phyloP scores from a whole-genome alignment of 2,888 invertebrate genomes.

The Tetragonula carbonaria region DNA sequence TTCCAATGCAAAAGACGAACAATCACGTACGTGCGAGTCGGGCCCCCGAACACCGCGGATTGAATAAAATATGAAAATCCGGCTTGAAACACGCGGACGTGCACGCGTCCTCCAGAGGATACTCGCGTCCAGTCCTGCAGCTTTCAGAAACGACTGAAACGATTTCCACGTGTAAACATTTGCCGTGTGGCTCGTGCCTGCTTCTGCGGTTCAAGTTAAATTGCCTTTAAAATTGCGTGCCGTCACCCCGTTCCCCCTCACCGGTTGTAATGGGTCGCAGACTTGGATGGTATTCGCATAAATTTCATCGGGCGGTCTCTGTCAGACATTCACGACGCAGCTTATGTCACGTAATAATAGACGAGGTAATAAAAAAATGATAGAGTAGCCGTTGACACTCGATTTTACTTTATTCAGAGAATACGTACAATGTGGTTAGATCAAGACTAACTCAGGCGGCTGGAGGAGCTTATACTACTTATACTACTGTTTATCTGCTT shows the following conservation, averaged over 20 bases:
- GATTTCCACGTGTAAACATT: constrained; percentile 70
- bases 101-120: too few species aligned
- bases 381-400: too few species aligned
- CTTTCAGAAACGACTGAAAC: constrained; percentile 60
- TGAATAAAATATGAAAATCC: constrained; percentile 18
- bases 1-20: background rate
- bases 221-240: constrained; percentile 73
- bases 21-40: background rate
- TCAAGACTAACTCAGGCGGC: too few species aligned
- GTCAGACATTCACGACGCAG: constrained; percentile 34
- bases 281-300: constrained; percentile 59
- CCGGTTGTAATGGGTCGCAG: constrained; percentile 50
- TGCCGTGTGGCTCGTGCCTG: constrained; percentile 60
- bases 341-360: background rate
- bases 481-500: too few species aligned
- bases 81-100: background rate
- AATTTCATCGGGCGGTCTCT: constrained; percentile 51
- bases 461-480: too few species aligned
- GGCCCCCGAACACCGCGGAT: background rate
- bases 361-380: too few species aligned
- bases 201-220: constrained; percentile 71
- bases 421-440: too few species aligned
- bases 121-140: constrained; percentile 7
- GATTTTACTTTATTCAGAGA: too few species aligned
- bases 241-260: constrained; percentile 47